These are phyloP conservation scores for Drosophila monieri DNA, from an alignment of 2,888 invertebrate genomes.

Conservation along the genomic window DNA sequence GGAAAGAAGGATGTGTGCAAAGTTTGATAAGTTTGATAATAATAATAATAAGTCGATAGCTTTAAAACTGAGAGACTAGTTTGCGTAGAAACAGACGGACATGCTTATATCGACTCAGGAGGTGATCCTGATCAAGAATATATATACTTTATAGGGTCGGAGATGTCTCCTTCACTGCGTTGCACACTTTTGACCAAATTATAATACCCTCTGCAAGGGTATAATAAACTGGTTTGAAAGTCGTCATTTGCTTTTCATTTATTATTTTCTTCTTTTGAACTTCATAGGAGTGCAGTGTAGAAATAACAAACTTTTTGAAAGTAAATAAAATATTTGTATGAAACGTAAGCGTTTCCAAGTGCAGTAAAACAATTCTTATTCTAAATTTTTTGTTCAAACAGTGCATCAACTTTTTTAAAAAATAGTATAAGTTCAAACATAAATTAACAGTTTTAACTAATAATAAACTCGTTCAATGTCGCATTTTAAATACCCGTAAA, in stretches of 20 bases:
- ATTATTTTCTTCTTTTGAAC: background rate
- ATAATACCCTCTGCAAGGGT: too few relatives aligned
- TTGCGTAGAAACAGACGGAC: too few relatives aligned
- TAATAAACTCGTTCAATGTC: background rate
- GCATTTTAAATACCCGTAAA: background rate
- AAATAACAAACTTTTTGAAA: background rate
- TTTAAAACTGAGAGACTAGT: too few relatives aligned
- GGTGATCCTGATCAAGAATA: too few relatives aligned
- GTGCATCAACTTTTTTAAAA: background rate
- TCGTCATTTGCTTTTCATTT: background rate
- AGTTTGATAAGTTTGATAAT: too few relatives aligned
- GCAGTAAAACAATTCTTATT: background rate
- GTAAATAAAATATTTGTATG: background rate
- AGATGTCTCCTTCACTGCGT: too few relatives aligned
- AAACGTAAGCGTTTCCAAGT: slow-evolving; percentile 2
- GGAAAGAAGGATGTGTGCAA: too few relatives aligned
- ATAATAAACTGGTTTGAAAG: too few relatives aligned
- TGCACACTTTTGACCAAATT: too few relatives aligned
- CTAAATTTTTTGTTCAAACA: background rate
- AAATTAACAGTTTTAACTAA: background rate
- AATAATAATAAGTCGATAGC: too few relatives aligned
- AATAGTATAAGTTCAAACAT: background rate
- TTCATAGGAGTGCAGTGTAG: slow-evolving; percentile 1
- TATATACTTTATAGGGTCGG: too few relatives aligned
- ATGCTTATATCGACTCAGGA: too few relatives aligned